phyloP scores from a whole-genome alignment of 2,113 vertebrate species.

The Myrmecobius fasciatus region DNA sequence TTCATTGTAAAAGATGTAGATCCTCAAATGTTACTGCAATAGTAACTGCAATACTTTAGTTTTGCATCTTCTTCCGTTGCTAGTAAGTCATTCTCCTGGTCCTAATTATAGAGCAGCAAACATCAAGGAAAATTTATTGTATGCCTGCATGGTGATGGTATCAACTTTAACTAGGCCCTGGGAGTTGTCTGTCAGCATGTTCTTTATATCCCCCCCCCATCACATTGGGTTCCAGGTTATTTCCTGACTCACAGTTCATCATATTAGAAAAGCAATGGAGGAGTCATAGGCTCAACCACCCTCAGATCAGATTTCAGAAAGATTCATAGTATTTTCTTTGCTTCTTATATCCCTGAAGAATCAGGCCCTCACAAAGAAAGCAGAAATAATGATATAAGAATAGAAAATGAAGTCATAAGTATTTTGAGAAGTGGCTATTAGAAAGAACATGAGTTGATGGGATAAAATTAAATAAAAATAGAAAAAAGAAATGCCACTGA shows the following conservation, averaged over 20 bases:
- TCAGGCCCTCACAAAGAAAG: constrained; percentile 35
- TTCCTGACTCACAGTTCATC: constrained; percentile 73
- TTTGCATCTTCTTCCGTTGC: constrained; percentile 33
- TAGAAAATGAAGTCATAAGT: background rate
- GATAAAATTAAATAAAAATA: constrained; percentile 39
- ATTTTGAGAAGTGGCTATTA: background rate
- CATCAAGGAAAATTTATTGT: constrained; percentile 53
- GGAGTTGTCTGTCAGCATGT: constrained; percentile 64
- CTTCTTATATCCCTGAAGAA: constrained; percentile 32
- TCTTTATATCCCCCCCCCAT: constrained; percentile 61
- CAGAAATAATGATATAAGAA: constrained; percentile 39
- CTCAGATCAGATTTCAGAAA: constrained; percentile 54
- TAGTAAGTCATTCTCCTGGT: constrained; percentile 15
- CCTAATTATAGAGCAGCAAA: constrained; percentile 74
- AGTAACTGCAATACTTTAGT: background rate
- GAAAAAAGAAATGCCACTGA: background rate
- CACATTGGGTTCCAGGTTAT: constrained; percentile 7
- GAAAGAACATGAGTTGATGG: constrained; percentile 2
- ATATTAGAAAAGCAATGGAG: constrained; percentile 57
- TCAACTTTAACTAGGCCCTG: constrained; percentile 58
- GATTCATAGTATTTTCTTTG: constrained; percentile 48
- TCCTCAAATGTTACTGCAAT: constrained; percentile 52
- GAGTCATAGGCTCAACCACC: constrained; percentile 37
- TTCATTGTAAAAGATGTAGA: constrained; percentile 46
- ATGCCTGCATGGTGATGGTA: constrained; percentile 49